These are phyloP conservation scores for Typhlomys cinereus DNA, from an alignment of 2,113 vertebrate genomes.

Conservation along the genomic window DNA sequence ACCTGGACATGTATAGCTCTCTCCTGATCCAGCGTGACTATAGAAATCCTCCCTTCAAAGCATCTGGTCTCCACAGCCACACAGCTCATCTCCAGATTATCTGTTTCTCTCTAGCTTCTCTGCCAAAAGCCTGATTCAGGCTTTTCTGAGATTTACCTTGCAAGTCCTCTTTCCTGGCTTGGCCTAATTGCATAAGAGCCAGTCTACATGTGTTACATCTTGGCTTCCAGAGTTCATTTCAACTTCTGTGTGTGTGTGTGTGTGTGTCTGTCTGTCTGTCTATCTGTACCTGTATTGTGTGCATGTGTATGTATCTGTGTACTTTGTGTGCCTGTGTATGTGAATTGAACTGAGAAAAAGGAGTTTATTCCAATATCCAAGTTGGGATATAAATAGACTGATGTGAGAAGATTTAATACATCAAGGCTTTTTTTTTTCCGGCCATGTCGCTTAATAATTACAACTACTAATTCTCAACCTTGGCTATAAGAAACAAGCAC, in stretches of 20 bases:
- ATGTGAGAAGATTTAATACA: neutral
- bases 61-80: neutral
- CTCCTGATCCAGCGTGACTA: neutral
- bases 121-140: neutral
- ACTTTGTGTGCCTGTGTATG: neutral
- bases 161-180: neutral
- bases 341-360: slow-evolving; percentile 17
- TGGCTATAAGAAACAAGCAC: neutral
- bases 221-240: neutral
- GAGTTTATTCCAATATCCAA: neutral
- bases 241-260: neutral
- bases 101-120: neutral
- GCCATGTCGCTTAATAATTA: neutral
- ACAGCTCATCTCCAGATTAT: neutral
- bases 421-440: neutral
- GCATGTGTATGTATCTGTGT: too few relatives aligned
- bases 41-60: neutral
- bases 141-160: slow-evolving; percentile 34
- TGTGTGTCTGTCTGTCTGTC: too few relatives aligned
- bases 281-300: too few relatives aligned
- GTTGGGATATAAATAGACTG: neutral
- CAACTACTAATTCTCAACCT: neutral
- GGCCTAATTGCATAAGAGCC: neutral
- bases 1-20: neutral
- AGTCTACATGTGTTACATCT: neutral